Evolutionary conservation across 2,888 invertebrate species (phyloP).

Genomic region (Plutella xylostella): DNA sequence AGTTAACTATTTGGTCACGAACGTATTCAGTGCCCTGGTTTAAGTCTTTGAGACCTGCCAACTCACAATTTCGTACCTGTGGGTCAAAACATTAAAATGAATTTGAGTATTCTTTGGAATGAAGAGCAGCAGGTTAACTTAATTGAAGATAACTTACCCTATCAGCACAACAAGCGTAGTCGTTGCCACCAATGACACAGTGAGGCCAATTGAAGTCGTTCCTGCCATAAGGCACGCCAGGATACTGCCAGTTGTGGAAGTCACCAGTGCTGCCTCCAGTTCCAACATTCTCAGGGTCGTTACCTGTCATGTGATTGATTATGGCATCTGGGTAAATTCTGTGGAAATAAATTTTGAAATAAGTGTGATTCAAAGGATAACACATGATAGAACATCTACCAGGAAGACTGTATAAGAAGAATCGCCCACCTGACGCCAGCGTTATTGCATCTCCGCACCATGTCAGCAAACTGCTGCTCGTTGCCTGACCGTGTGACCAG

Average conservation of each 20-base stretch:
- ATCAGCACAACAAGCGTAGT: conserved; percentile 74
- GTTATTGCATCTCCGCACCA: conserved; percentile 83
- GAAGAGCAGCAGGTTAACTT: neutral
- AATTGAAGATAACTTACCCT: conserved; percentile 29
- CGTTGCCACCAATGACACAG: conserved; percentile 74
- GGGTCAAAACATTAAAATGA: neutral
- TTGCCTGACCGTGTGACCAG: conserved; percentile 82
- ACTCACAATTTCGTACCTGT: conserved; percentile 75
- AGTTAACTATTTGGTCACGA: conserved; percentile 69
- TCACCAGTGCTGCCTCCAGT: conserved; percentile 73
- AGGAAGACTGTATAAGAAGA: no score
- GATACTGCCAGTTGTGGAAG: conserved; percentile 64
- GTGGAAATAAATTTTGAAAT: conserved; percentile 16
- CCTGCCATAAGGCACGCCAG: conserved; percentile 73
- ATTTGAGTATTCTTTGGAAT: no score
- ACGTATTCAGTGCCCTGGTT: conserved; percentile 74
- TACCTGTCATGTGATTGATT: conserved; percentile 87
- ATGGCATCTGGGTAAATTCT: conserved; percentile 88
- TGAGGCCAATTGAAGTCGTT: conserved; percentile 75
- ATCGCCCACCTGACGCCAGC: conserved; percentile 75
- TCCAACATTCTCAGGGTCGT: conserved; percentile 63
- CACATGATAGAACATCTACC: no score
- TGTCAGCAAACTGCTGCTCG: conserved; percentile 76
- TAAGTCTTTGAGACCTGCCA: conserved; percentile 76
- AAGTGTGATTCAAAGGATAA: no score